Evolutionary conservation across 2,888 invertebrate species (phyloP).

Genomic region (Nomada hirtipes): DNA sequence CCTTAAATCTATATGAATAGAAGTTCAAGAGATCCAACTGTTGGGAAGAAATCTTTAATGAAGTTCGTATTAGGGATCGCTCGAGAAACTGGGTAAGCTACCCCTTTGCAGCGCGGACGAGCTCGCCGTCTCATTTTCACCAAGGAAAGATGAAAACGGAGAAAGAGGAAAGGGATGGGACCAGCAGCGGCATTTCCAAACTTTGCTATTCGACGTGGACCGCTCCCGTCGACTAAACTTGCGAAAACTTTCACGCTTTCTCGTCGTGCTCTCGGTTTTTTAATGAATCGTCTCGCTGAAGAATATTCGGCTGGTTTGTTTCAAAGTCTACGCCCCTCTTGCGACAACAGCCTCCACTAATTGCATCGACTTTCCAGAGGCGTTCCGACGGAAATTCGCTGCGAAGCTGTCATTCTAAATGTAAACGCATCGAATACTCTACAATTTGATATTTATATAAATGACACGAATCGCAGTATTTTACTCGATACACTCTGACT

Average conservation of each 20-base stretch:
- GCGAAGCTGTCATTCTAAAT: background rate
- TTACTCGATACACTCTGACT: too few relatives aligned
- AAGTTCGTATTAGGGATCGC: constrained; percentile 60
- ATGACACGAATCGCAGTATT: too few relatives aligned
- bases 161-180: background rate
- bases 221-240: constrained; percentile 49
- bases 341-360: constrained; percentile 15
- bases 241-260: constrained; percentile 49
- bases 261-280: constrained; percentile 54
- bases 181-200: constrained; percentile 40
- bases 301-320: constrained; percentile 57
- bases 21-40: constrained; percentile 42
- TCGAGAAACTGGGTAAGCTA: constrained; percentile 59
- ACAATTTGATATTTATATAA: too few relatives aligned
- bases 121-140: constrained; percentile 40
- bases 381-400: background rate
- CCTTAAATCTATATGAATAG: constrained; percentile 54
- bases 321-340: constrained; percentile 29
- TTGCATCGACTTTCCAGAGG: constrained; percentile 26
- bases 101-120: constrained; percentile 16
- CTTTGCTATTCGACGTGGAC: constrained; percentile 53
- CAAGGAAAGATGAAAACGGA: background rate
- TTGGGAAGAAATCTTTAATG: constrained; percentile 59
- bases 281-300: constrained; percentile 61
- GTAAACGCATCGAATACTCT: too few relatives aligned